Percentiles rank a stretch among this genome's conserved stretches.
Conservation (phyloP, 2,797 vertebrate species). For the Pagetopsis macropterus region DNA sequence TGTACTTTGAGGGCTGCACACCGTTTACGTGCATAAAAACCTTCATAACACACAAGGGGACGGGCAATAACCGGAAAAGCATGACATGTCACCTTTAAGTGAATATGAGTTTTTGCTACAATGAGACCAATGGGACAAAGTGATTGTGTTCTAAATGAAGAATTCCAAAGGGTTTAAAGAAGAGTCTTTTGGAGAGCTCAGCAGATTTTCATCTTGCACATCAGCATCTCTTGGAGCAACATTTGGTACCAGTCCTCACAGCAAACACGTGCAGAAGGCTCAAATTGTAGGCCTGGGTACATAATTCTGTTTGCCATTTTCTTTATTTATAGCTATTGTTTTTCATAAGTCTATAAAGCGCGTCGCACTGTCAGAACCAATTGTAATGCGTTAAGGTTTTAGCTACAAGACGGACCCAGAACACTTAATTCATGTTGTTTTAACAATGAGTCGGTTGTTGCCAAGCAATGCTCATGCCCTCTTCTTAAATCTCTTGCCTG, state of each 20-base stretch:
- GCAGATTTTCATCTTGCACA: conserved; percentile 60
- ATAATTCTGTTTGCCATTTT: conserved; percentile 33
- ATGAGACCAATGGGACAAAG: conserved; percentile 71
- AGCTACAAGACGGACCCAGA: conserved; percentile 36
- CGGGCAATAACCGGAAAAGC: too few relatives aligned
- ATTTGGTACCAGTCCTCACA: conserved; percentile 41
- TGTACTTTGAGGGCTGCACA: too few relatives aligned
- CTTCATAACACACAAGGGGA: too few relatives aligned
- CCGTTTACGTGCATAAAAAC: too few relatives aligned
- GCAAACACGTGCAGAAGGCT: conserved; percentile 32
- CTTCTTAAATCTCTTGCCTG: conserved; percentile 37
- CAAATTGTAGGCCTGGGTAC: conserved; percentile 18
- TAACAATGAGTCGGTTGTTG: conserved; percentile 37
- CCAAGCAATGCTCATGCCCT: conserved; percentile 15
- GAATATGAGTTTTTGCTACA: conserved; percentile 68
- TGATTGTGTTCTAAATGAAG: conserved; percentile 74
- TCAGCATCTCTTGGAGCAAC: conserved; percentile 67
- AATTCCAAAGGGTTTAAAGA: conserved; percentile 57
- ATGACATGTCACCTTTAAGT: conserved; percentile 13
- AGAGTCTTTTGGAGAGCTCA: conserved; percentile 60
- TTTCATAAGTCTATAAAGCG: conserved; percentile 49
- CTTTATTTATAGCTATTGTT: conserved; percentile 46
- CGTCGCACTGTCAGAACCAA: conserved; percentile 37
- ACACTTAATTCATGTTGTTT: conserved; percentile 32
- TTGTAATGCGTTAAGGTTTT: conserved; percentile 33